Evolutionary conservation across 2,888 invertebrate species (phyloP), one percentile per base, ranked within the genome.

Genomic region (Orgyia antiqua): DNA sequence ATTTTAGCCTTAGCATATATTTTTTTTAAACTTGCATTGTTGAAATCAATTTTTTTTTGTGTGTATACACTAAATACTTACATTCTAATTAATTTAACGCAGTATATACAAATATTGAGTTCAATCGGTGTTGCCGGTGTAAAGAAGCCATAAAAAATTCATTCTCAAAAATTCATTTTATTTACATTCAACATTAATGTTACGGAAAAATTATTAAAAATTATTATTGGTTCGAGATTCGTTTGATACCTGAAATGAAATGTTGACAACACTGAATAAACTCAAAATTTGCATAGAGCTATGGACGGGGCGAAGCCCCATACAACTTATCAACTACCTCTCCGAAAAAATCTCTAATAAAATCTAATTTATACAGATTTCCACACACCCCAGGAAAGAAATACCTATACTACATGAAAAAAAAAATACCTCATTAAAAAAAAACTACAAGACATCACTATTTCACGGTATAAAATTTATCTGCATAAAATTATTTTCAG

Each of bases 281-380:
- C 79, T 82, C 82, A 82, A 80, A 15, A 66, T 45, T 69, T 68
- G 68, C 65, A 43, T 36, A 45, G 39, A 45, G 58, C 52, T 62
- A 65, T 70, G 75, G 75, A 72, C 75, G 58, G 69, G 68, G 66
- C 69, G 34, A 26, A 33, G 37, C 54, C 63, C 61, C 68, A 51
- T 60, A 46, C 45, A 67, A 68, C 74, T 74, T 73, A 74, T 61
- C 35, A 48, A 40, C 72, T 74, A 77, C 61, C 64, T 61, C 58
- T 65, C 65, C 62, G 63, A 70, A 74, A 28, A 68, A 68, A 66
- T 68, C 73, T 74, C 68, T 69, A 78, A 72, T 75, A 67, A 68
- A 72, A 71, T 62, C 78, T 79, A 83, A 72, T 82, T 84, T 83
- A 76, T 83, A 83, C 82, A 83, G 70, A 57, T 58, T 72, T 80